Conservation (phyloP, 2,888 invertebrate genomes). For the Lottia scabra region DNA sequence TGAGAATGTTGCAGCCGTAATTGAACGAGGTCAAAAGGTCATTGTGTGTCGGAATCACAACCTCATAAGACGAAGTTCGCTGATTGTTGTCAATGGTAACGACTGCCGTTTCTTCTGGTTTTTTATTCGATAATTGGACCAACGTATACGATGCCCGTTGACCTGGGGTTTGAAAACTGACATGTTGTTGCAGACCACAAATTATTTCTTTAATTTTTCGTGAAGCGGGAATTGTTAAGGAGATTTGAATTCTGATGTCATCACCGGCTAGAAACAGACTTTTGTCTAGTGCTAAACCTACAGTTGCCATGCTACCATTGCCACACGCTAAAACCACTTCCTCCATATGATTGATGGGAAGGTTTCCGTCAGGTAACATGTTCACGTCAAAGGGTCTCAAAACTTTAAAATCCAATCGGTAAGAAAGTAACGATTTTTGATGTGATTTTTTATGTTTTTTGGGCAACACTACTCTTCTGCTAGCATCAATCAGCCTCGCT, state of each 20-base stretch:
- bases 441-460: slow-evolving; percentile 38
- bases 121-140: slow-evolving; percentile 35
- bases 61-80: slow-evolving; percentile 38
- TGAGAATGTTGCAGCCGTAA: slow-evolving; percentile 44
- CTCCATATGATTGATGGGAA: slow-evolving; percentile 54
- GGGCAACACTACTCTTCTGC: slow-evolving; percentile 33
- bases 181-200: slow-evolving; percentile 43
- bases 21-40: slow-evolving; percentile 53
- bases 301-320: slow-evolving; percentile 32
- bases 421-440: slow-evolving; percentile 51
- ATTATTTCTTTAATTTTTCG: slow-evolving; percentile 46
- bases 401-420: slow-evolving; percentile 47
- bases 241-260: slow-evolving; percentile 48
- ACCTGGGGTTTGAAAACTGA: slow-evolving; percentile 34
- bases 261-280: slow-evolving; percentile 59
- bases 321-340: slow-evolving; percentile 48
- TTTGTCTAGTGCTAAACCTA: slow-evolving; percentile 49
- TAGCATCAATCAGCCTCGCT: slow-evolving; percentile 54
- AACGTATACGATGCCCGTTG: slow-evolving; percentile 37
- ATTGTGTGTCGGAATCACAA: slow-evolving; percentile 51
- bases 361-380: slow-evolving; percentile 46
- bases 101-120: slow-evolving; percentile 34
- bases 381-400: slow-evolving; percentile 51
- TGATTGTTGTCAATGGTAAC: slow-evolving; percentile 28
- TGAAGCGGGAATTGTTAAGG: slow-evolving; percentile 34